Evolutionary conservation across 2,797 vertebrate species (phyloP).

Genomic region (Melanotaenia parkinsoni): DNA sequence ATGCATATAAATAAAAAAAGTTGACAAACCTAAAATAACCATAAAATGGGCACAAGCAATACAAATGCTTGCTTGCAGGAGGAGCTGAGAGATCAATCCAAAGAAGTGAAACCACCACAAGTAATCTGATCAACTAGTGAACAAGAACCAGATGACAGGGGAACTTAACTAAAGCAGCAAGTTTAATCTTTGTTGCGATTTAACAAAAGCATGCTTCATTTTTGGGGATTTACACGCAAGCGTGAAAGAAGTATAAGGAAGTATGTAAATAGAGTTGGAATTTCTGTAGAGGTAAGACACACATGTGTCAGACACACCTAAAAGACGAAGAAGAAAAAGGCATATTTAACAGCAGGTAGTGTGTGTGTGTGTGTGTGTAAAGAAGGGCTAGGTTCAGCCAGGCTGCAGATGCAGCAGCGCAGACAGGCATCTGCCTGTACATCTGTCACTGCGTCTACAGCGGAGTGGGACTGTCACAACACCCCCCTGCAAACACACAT

Average conservation of each 20-base stretch:
- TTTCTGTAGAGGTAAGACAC: slow-evolving; percentile 18
- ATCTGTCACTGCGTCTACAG: slow-evolving; percentile 70
- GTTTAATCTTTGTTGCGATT: neutral
- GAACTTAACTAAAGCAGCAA: neutral
- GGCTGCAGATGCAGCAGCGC: slow-evolving; percentile 62
- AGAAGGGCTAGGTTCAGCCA: slow-evolving; percentile 35
- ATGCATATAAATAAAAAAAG: neutral
- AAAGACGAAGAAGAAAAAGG: slow-evolving; percentile 13
- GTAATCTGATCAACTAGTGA: neutral
- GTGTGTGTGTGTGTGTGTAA: neutral
- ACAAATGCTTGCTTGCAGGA: neutral
- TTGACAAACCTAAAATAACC: neutral
- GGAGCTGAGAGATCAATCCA: neutral
- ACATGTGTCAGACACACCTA: slow-evolving; percentile 46
- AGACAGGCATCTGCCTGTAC: slow-evolving; percentile 72
- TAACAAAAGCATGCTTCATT: neutral
- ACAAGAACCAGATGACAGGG: neutral
- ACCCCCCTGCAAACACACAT: slow-evolving; percentile 36
- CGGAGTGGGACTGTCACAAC: slow-evolving; percentile 41
- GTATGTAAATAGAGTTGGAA: slow-evolving; percentile 12
- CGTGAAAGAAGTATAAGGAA: no score
- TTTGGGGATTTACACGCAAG: neutral
- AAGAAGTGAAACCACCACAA: neutral
- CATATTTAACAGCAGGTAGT: slow-evolving; percentile 47
- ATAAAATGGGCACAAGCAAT: neutral